These are phyloP conservation scores for Zosterops japonicus DNA, from an alignment of 2,113 vertebrate genomes.

Conservation along the genomic window DNA sequence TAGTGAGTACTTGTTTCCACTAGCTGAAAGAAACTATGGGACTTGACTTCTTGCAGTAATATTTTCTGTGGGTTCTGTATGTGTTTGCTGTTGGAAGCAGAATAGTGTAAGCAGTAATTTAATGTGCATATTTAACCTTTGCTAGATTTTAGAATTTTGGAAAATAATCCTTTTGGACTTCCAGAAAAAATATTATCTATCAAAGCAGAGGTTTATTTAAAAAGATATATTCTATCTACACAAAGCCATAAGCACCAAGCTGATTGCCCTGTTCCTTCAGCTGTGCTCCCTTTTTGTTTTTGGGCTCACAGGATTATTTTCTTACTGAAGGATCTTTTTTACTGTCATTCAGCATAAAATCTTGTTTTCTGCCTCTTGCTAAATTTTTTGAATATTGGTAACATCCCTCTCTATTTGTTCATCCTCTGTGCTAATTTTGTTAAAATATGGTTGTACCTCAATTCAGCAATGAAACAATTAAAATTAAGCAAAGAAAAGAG, in stretches of 20 bases:
- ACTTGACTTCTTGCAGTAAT: not conserved
- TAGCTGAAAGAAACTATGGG: not conserved
- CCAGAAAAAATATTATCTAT: not conserved
- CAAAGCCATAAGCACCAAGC: not conserved
- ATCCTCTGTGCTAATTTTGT: not conserved
- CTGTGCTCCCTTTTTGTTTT: not conserved
- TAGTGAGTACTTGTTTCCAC: not conserved
- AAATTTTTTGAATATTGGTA: not conserved
- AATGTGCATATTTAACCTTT: not conserved
- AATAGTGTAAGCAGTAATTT: not conserved
- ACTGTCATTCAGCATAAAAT: not conserved
- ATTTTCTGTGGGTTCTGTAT: not conserved
- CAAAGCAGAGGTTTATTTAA: not conserved
- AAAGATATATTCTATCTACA: not conserved
- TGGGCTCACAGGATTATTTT: not conserved
- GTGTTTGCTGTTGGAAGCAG: not conserved
- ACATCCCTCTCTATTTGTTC: not conserved
- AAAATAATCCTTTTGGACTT: not conserved
- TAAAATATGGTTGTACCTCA: not conserved
- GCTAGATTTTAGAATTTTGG: not conserved
- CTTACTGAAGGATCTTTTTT: not conserved
- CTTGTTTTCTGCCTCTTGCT: not conserved
- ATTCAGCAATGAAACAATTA: not conserved
- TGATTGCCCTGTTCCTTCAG: not conserved
- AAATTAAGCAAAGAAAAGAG: not conserved